These are phyloP conservation scores for Tragulus kanchil DNA, from an alignment of 2,113 vertebrate genomes.

Conservation along the genomic window DNA sequence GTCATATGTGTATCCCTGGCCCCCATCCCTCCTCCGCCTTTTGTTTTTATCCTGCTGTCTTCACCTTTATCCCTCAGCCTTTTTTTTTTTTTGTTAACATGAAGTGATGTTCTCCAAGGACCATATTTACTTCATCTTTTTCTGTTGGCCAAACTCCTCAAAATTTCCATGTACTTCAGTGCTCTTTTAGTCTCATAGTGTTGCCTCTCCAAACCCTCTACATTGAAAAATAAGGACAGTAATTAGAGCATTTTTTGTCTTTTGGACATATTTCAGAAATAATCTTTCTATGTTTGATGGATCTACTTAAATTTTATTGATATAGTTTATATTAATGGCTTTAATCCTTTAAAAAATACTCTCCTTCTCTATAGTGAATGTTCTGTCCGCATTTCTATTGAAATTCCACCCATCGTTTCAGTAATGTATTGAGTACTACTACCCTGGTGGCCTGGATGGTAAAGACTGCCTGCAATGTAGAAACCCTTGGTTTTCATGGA, in stretches of 20 bases:
- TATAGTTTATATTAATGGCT: not conserved
- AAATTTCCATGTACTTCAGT: not conserved
- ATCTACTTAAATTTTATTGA: slow-evolving; percentile 58
- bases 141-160: not conserved
- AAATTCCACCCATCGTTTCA: not conserved
- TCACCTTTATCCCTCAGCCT: not conserved
- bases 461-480: too few species aligned
- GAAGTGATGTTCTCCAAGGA: not conserved
- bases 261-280: not conserved
- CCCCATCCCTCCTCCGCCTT: not conserved
- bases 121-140: not conserved
- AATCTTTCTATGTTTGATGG: slow-evolving; percentile 4
- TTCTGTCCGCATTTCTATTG: not conserved
- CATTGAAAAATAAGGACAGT: not conserved
- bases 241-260: not conserved
- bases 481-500: too few species aligned
- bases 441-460: too few species aligned
- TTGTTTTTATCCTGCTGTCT: not conserved
- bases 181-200: not conserved
- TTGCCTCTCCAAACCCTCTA: not conserved
- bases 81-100: not conserved
- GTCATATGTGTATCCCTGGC: too few species aligned
- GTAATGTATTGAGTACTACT: not conserved
- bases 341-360: slow-evolving; percentile 4
- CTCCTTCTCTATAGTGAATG: not conserved